phyloP scores from a whole-genome alignment of 2,113 vertebrate species.

The Phrynosoma blainvillii region DNA sequence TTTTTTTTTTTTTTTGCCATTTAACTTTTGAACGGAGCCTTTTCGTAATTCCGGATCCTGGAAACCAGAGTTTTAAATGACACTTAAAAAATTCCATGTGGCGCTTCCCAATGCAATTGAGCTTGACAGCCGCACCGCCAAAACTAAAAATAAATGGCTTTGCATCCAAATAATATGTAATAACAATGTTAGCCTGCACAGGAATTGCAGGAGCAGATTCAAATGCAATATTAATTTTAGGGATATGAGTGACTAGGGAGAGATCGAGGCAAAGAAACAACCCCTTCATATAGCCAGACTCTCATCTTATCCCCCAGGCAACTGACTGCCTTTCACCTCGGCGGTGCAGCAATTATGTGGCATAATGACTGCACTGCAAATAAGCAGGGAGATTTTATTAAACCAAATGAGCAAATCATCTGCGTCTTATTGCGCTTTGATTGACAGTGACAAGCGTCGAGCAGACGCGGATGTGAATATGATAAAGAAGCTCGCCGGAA shows the following conservation, averaged over 20 bases:
- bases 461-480: conserved; percentile 87
- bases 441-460: conserved; percentile 99
- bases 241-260: conserved; percentile 95
- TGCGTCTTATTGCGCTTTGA: conserved; percentile 98
- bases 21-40: conserved; percentile 82
- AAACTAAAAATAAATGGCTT: conserved; percentile 95
- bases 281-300: conserved; percentile 93
- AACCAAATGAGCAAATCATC: conserved; percentile 99
- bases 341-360: conserved; percentile 93
- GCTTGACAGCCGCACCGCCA: conserved; percentile 89
- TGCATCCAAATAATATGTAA: conserved; percentile 96
- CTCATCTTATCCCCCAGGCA: conserved; percentile 95
- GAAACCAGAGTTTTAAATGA: conserved; percentile 89
- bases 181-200: conserved; percentile 98
- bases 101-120: conserved; percentile 89
- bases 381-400: conserved; percentile 99
- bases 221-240: conserved; percentile 99
- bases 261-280: conserved; percentile 86
- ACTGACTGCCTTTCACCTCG: conserved; percentile 92
- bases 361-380: conserved; percentile 98
- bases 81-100: conserved; percentile 93
- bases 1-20: conserved; percentile 71
- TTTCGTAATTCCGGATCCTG: conserved; percentile 82
- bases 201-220: conserved; percentile 91
- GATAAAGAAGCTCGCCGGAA: conserved; percentile 92